These are phyloP conservation scores for Pristionchus entomophagus DNA, from an alignment of 2,888 invertebrate species.

Conservation along the genomic window DNA sequence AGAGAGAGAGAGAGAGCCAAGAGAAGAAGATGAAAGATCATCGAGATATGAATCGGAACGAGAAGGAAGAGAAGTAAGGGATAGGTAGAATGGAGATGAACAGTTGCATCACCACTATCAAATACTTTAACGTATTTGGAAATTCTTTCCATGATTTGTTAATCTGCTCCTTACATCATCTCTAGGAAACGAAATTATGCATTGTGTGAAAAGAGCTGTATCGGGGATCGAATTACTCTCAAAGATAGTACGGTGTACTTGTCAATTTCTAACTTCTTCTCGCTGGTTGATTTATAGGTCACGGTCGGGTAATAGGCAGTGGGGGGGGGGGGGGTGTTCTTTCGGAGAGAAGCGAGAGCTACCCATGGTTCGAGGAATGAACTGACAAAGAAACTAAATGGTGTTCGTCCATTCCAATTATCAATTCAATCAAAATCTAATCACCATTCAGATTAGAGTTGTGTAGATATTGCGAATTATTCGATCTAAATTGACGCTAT, in stretches of 20 bases:
- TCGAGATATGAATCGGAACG: not conserved
- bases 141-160: too few relatives aligned
- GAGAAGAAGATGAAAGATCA: not conserved
- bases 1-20: too few relatives aligned
- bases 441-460: not conserved
- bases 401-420: not conserved
- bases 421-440: not conserved
- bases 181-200: not conserved
- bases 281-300: constrained; percentile 6
- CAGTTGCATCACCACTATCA: not conserved
- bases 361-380: not conserved
- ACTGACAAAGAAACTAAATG: not conserved
- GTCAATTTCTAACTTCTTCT: not conserved
- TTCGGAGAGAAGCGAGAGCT: not conserved
- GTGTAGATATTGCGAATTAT: too few relatives aligned
- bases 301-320: not conserved
- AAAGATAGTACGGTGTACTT: constrained; percentile 5
- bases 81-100: not conserved
- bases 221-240: not conserved
- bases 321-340: not conserved
- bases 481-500: not conserved
- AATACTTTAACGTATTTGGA: not conserved
- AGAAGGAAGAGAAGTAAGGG: not conserved
- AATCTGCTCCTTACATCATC: too few relatives aligned
- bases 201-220: not conserved